These are phyloP conservation scores for Myotis myotis DNA, from an alignment of 2,797 vertebrate species.

Conservation along the genomic window DNA sequence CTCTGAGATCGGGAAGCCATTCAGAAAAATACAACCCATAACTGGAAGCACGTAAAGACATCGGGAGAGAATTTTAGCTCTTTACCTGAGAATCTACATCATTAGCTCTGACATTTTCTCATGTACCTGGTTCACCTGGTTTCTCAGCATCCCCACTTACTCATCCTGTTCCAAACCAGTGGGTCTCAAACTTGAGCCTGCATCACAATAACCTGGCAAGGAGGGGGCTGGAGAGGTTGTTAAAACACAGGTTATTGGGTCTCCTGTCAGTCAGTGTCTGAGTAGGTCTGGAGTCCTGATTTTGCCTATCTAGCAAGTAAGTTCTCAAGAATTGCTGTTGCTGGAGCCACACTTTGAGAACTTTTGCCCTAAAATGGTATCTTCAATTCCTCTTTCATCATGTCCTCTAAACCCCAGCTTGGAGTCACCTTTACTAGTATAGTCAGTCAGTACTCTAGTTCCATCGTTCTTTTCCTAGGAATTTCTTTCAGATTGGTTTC, in stretches of 20 bases:
- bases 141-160: not conserved
- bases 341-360: not conserved
- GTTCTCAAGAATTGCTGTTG: not conserved
- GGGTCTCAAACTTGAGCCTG: fast-evolving
- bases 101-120: not conserved
- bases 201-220: no score
- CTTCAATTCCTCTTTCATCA: not conserved
- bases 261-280: not conserved
- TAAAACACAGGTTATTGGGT: not conserved
- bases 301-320: not conserved
- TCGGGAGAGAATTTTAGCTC: not conserved
- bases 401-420: not conserved
- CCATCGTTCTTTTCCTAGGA: not conserved
- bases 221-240: not conserved
- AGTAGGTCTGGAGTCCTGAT: not conserved
- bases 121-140: fast-evolving
- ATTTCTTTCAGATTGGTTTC: not conserved
- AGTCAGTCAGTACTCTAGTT: not conserved
- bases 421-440: not conserved
- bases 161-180: not conserved
- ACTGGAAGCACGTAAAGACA: not conserved
- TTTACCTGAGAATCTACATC: not conserved
- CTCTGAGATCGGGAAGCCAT: not conserved
- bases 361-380: not conserved
- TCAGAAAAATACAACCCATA: not conserved